Base-by-base conservation (phyloP, 2,113 vertebrate species). In the Jaculus jaculus region DNA sequence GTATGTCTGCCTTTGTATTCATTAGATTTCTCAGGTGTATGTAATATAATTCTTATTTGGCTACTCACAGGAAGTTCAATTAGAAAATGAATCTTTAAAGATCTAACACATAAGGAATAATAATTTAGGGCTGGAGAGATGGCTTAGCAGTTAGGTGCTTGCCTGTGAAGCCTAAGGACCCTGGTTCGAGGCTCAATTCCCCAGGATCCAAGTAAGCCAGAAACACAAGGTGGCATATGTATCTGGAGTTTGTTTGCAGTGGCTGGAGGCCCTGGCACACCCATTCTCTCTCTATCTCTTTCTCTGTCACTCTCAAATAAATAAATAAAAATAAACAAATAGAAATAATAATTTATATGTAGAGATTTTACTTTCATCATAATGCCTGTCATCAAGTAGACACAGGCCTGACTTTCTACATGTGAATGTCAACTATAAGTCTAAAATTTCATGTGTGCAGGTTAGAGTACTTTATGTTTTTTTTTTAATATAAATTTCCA, bases 261-360 rank as follows among this genome's bases (percentile, higher is more conserved):
- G n/a, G n/a, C n/a, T n/a, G n/a, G n/a, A n/a, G n/a, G n/a, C n/a
- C n/a, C n/a, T n/a, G n/a, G n/a, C n/a, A n/a, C n/a, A n/a, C n/a
- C n/a, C n/a, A n/a, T n/a, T n/a, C n/a, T n/a, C n/a, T n/a, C n/a
- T n/a, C n/a, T n/a, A n/a, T n/a, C n/a, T n/a, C n/a, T n/a, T n/a
- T n/a, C n/a, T n/a, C n/a, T n/a, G n/a, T n/a, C n/a, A n/a, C n/a
- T n/a, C n/a, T n/a, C n/a, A n/a, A n/a, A n/a, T n/a, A n/a, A n/a
- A n/a, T n/a, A n/a, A n/a, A n/a, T n/a, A n/a, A n/a, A n/a, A n/a
- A n/a, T n/a, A n/a, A n/a, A n/a, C n/a, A n/a, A n/a, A n/a, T n/a
- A n/a, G n/a, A n/a, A n/a, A n/a, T n/a, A n/a, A n/a, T n/a, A n/a
- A 69, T 96, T 92, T 82, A 42, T 79, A 51, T 77, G 47, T 71